These are phyloP conservation scores for Poliocrania exsul DNA, from an alignment of 2,797 vertebrate species.

Conservation along the genomic window DNA sequence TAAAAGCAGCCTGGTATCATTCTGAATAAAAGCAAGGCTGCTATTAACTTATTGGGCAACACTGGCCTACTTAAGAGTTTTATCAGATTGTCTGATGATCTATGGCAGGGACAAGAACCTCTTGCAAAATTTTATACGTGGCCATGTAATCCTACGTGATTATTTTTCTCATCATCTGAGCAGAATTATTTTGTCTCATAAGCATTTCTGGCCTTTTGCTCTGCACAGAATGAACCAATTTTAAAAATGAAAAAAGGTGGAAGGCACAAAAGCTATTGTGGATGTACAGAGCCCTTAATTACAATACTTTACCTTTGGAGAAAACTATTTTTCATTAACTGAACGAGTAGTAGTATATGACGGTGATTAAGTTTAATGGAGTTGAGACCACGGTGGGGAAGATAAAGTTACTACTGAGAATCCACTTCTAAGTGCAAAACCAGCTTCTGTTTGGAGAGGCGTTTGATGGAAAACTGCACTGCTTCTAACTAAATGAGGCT, in stretches of 20 bases:
- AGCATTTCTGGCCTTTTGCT: background rate
- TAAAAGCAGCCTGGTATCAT: background rate
- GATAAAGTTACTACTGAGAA: constrained; percentile 68
- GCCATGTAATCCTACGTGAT: background rate
- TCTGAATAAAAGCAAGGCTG: background rate
- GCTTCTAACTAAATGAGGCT: constrained; percentile 58
- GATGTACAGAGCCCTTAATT: constrained; percentile 35
- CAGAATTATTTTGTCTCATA: constrained; percentile 20
- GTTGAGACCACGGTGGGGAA: constrained; percentile 38
- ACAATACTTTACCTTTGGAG: constrained; percentile 49
- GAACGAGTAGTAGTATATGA: constrained; percentile 48
- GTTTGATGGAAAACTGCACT: constrained; percentile 40
- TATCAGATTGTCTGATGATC: constrained; percentile 45
- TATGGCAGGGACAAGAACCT: background rate
- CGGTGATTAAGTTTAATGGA: constrained; percentile 70
- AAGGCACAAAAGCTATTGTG: constrained; percentile 48
- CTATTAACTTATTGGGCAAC: constrained; percentile 1
- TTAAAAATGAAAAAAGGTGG: background rate
- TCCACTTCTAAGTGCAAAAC: constrained; percentile 28
- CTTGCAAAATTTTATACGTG: constrained; percentile 46
- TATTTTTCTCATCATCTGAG: constrained; percentile 41
- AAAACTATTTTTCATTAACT: constrained; percentile 70
- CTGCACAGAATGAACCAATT: constrained; percentile 15
- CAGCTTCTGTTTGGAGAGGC: constrained; percentile 47
- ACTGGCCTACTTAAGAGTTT: background rate